phyloP scores from a whole-genome alignment of 2,888 invertebrate species.

The Lepidochitona cinerea region DNA sequence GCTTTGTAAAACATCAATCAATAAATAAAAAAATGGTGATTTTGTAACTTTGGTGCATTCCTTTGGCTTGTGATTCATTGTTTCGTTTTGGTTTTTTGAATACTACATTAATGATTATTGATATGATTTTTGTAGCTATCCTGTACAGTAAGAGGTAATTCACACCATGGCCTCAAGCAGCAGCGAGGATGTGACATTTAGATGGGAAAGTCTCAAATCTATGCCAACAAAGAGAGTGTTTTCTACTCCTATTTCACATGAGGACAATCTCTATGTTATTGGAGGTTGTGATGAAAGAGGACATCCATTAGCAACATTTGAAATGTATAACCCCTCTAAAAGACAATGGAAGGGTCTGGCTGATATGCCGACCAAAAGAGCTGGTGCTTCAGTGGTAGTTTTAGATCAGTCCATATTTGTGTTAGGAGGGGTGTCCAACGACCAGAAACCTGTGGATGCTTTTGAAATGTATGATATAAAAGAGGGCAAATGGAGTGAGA shows the following conservation, averaged over 20 bases:
- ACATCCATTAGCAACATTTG: constrained; percentile 61
- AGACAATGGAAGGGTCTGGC: constrained; percentile 52
- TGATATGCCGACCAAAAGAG: constrained; percentile 65
- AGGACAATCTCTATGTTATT: constrained; percentile 57
- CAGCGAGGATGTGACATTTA: constrained; percentile 15
- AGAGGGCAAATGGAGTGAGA: constrained; percentile 54
- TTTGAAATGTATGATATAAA: constrained; percentile 63
- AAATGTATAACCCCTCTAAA: constrained; percentile 49
- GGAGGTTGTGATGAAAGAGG: constrained; percentile 68
- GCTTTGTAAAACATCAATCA: too few relatives aligned
- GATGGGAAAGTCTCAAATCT: constrained; percentile 51
- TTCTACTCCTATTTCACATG: constrained; percentile 52
- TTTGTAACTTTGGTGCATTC: too few relatives aligned
- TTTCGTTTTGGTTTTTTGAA: too few relatives aligned
- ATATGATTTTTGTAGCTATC: too few relatives aligned
- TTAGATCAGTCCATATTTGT: constrained; percentile 59
- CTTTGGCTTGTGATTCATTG: too few relatives aligned
- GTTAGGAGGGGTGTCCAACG: constrained; percentile 62
- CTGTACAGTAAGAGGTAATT: too few relatives aligned
- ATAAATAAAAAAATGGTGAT: too few relatives aligned
- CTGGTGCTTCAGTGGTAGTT: constrained; percentile 56
- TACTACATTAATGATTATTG: too few relatives aligned
- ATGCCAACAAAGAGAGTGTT: constrained; percentile 68
- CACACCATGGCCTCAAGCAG: constrained; percentile 2
- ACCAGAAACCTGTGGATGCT: constrained; percentile 60